A percentile compares a stretch with the other conserved stretches of the same genome.
Evolutionary conservation across 2,888 invertebrate species (phyloP).

Genomic region (Altica lythri): DNA sequence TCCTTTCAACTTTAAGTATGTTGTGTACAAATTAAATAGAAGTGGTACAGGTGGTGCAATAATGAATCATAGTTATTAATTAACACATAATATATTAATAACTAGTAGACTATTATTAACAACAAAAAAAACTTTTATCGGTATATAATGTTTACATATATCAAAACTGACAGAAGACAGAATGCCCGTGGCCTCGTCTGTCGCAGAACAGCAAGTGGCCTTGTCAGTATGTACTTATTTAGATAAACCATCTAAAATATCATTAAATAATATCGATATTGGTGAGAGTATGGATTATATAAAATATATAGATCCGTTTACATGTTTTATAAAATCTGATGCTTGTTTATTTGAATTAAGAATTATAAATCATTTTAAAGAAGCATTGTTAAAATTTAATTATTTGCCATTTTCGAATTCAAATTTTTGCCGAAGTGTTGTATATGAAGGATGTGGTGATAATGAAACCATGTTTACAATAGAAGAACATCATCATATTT

Average conservation of each 20-base stretch:
- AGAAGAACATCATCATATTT: too few relatives aligned
- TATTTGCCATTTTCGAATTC: conserved; percentile 73
- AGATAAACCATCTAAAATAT: conserved; percentile 50
- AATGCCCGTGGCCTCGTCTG: conserved; percentile 74
- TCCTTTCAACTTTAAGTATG: conserved; percentile 61
- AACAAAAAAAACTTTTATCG: conserved; percentile 68
- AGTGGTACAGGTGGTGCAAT: conserved; percentile 68
- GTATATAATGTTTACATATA: conserved; percentile 73
- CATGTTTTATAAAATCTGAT: conserved; percentile 68
- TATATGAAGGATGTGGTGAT: conserved; percentile 75
- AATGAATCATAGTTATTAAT: conserved; percentile 58
- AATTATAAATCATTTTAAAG: conserved; percentile 61
- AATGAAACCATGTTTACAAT: conserved; percentile 64
- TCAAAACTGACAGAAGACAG: conserved; percentile 65
- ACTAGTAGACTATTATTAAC: conserved; percentile 59
- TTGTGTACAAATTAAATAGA: conserved; percentile 61
- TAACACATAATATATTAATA: conserved; percentile 63
- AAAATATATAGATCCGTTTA: conserved; percentile 64
- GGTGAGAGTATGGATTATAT: conserved; percentile 61
- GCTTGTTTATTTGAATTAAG: conserved; percentile 75
- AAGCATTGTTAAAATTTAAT: conserved; percentile 57
- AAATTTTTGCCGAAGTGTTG: conserved; percentile 75
- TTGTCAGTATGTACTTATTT: conserved; percentile 48
- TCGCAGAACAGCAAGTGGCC: conserved; percentile 62
- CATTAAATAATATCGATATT: conserved; percentile 62